These are phyloP conservation scores for Reinhardtius hippoglossoides DNA, from an alignment of 2,113 vertebrate species.

Conservation along the genomic window DNA sequence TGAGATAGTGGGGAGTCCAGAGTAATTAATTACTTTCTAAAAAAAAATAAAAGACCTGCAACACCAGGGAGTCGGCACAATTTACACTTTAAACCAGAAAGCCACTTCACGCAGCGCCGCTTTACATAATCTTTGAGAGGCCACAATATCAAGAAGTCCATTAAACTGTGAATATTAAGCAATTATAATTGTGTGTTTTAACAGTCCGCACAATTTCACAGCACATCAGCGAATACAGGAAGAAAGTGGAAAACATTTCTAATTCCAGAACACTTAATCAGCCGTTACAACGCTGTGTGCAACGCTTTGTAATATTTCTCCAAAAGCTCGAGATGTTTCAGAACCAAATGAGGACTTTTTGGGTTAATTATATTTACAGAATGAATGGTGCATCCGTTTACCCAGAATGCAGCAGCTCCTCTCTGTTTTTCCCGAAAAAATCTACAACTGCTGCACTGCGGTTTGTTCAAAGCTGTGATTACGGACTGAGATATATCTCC, in stretches of 20 bases:
- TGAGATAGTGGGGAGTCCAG: slow-evolving; percentile 43
- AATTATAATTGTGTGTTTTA: slow-evolving; percentile 14
- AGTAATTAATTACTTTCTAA: slow-evolving; percentile 53
- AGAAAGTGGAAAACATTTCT: slow-evolving; percentile 30
- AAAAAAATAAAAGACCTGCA: neutral
- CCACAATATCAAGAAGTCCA: slow-evolving; percentile 36
- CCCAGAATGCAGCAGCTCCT: neutral
- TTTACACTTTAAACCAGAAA: slow-evolving; percentile 37
- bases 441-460: too few relatives aligned
- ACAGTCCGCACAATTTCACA: slow-evolving; percentile 36
- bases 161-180: slow-evolving; percentile 36
- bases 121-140: neutral
- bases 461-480: too few relatives aligned
- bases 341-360: neutral
- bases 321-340: slow-evolving; percentile 3
- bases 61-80: slow-evolving; percentile 3
- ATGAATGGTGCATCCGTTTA: too few relatives aligned
- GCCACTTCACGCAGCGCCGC: slow-evolving; percentile 24
- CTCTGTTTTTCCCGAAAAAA: too few relatives aligned
- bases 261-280: slow-evolving; percentile 32
- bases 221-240: slow-evolving; percentile 19
- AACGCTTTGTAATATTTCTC: neutral
- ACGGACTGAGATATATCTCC: too few relatives aligned
- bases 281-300: neutral
- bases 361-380: neutral